Evolutionary conservation across 2,888 invertebrate genomes (phyloP).

Genomic region (Phanerotoma sp.): DNA sequence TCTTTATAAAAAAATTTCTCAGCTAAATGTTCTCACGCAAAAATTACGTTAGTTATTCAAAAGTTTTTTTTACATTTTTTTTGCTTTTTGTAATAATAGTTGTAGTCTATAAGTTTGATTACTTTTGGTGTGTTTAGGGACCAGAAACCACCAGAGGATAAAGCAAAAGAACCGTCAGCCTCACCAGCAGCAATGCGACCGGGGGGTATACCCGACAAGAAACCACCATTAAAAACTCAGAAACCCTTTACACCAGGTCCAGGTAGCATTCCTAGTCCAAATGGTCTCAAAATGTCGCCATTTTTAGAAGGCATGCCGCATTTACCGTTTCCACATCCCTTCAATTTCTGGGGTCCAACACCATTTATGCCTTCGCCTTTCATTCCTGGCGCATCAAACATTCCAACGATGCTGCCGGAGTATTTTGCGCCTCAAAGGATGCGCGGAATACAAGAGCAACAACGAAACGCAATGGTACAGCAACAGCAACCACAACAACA

Average conservation of each 20-base stretch:
- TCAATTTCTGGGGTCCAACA: conserved; percentile 75
- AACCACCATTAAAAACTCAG: conserved; percentile 59
- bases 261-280: conserved; percentile 58
- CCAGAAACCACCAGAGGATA: conserved; percentile 55
- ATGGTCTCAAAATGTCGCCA: conserved; percentile 71
- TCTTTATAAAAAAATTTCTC: no score
- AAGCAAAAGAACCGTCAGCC: conserved; percentile 48
- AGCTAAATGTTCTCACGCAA: no score
- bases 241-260: conserved; percentile 55
- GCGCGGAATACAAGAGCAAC: conserved; percentile 75
- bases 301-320: conserved; percentile 66
- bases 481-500: conserved; percentile 42
- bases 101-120: no score
- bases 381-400: conserved; percentile 59
- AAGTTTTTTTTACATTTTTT: no score
- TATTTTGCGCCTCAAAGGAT: conserved; percentile 79
- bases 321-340: conserved; percentile 67
- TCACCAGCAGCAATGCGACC: conserved; percentile 41
- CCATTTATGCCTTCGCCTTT: conserved; percentile 63
- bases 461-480: conserved; percentile 50
- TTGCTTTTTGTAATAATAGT: no score
- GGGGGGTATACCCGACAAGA: conserved; percentile 51
- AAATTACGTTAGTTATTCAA: no score
- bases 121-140: no score
- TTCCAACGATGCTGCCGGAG: conserved; percentile 61